Conservation (phyloP, 2,113 vertebrate genomes). For the Panurus biarmicus region DNA sequence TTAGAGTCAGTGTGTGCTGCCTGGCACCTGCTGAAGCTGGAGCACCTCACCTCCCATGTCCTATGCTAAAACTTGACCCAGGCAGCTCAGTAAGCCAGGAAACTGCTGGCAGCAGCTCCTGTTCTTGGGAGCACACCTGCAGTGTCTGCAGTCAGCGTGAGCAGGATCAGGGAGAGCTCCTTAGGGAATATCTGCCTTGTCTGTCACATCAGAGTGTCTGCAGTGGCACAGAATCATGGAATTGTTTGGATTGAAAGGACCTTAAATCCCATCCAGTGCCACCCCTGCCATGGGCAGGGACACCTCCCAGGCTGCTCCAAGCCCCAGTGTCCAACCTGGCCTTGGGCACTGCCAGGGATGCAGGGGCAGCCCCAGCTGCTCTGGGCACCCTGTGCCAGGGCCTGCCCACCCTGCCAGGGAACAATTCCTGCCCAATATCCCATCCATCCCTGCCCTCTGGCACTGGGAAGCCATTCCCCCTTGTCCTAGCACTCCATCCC, state of each 20-base stretch:
- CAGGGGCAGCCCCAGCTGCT: neutral
- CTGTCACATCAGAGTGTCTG: neutral
- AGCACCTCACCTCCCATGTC: neutral
- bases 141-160: neutral
- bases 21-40: neutral
- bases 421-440: neutral
- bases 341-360: neutral
- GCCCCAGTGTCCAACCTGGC: neutral
- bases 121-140: neutral
- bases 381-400: neutral
- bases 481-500: fast-evolving
- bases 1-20: neutral
- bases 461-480: neutral
- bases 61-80: neutral
- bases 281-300: neutral
- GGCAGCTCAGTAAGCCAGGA: neutral
- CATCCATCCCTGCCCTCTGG: neutral
- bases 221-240: neutral
- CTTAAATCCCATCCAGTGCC: neutral
- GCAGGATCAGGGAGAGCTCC: neutral
- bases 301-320: neutral
- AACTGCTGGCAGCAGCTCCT: neutral
- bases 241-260: neutral
- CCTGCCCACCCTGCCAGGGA: neutral
- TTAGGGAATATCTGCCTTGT: neutral